Percentiles rank a stretch among this genome's conserved stretches.
These are phyloP conservation scores for Pemphredon lugubris DNA, from an alignment of 2,888 invertebrate species.

Conservation along the genomic window DNA sequence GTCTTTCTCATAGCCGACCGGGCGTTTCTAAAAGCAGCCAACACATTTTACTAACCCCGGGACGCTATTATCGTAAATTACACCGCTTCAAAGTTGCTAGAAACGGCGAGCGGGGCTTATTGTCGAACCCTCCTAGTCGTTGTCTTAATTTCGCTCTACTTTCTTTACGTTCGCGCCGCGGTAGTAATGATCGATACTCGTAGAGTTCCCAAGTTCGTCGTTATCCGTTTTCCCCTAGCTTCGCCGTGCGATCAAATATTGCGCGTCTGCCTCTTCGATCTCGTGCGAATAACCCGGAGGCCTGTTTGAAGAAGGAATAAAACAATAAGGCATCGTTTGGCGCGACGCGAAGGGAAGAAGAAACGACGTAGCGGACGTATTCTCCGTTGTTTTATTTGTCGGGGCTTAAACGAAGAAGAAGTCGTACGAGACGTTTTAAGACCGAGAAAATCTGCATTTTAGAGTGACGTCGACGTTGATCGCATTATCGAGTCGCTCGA, in stretches of 20 bases:
- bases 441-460: constrained; percentile 12
- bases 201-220: constrained; percentile 23
- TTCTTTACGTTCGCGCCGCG: constrained; percentile 45
- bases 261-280: too few relatives aligned
- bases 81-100: constrained; percentile 44
- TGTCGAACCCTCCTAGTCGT: constrained; percentile 25
- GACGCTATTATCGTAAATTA: constrained; percentile 50
- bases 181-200: constrained; percentile 50
- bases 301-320: too few relatives aligned
- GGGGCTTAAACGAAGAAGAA: too few relatives aligned
- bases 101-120: constrained; percentile 35
- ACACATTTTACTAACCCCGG: constrained; percentile 10
- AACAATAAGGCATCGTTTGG: too few relatives aligned
- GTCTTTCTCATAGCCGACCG: too few relatives aligned
- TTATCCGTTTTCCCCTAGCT: too few relatives aligned
- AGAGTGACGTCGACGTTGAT: constrained; percentile 4
- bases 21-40: too few relatives aligned
- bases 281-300: too few relatives aligned
- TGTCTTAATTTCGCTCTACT: constrained; percentile 52
- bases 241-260: too few relatives aligned
- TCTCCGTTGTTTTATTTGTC: too few relatives aligned
- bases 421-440: not conserved
- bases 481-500: constrained; percentile 33
- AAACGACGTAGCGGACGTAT: too few relatives aligned
- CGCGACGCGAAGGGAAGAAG: too few relatives aligned